These are phyloP conservation scores for Unio pictorum DNA, from an alignment of 2,888 invertebrate species.

Conservation along the genomic window DNA sequence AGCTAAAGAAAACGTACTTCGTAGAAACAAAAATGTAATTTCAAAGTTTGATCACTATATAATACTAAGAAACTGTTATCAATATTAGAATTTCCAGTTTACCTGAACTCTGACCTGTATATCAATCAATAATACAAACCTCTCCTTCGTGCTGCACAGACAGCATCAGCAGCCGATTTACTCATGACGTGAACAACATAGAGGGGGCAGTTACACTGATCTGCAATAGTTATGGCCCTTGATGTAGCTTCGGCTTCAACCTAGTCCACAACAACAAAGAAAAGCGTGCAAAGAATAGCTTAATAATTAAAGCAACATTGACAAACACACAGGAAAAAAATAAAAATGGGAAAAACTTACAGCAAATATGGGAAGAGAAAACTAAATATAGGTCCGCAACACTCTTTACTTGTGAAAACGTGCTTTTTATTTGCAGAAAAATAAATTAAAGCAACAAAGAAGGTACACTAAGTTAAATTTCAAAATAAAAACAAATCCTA, in stretches of 20 bases:
- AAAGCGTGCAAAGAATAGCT: slow-evolving; percentile 7
- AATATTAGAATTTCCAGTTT: background rate
- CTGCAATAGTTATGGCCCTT: slow-evolving; percentile 86
- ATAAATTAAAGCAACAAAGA: too few species aligned
- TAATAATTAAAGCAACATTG: background rate
- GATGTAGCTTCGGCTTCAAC: slow-evolving; percentile 86
- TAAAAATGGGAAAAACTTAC: too few species aligned
- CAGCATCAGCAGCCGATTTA: slow-evolving; percentile 86
- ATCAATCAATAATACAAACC: slow-evolving; percentile 47
- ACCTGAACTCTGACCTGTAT: background rate
- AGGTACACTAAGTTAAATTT: too few species aligned
- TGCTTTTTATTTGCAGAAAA: too few species aligned
- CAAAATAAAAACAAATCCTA: too few species aligned
- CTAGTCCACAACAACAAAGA: slow-evolving; percentile 37
- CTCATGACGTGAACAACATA: slow-evolving; percentile 97
- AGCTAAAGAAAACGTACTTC: too few species aligned
- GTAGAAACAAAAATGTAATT: too few species aligned
- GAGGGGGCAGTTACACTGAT: slow-evolving; percentile 93
- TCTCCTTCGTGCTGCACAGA: slow-evolving; percentile 78
- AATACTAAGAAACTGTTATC: background rate
- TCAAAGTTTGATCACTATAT: too few species aligned
- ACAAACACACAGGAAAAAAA: too few species aligned
- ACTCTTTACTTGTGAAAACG: too few species aligned
- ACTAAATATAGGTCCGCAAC: too few species aligned
- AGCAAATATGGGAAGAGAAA: too few species aligned